These are phyloP conservation scores for Agrotis puta DNA, from an alignment of 2,888 invertebrate species.

Conservation along the genomic window DNA sequence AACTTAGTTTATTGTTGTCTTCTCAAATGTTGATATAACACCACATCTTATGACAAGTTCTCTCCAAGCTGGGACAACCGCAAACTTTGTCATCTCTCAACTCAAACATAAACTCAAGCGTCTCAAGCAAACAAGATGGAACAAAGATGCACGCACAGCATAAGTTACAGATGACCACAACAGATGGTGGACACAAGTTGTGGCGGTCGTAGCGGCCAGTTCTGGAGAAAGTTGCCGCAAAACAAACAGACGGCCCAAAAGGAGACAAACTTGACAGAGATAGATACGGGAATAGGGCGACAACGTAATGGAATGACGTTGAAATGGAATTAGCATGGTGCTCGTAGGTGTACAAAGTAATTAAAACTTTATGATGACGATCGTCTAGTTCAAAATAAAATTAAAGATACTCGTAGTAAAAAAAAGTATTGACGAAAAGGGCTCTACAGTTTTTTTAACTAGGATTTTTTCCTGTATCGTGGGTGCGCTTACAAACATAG, in stretches of 20 bases:
- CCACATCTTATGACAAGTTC: background rate
- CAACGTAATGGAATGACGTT: background rate
- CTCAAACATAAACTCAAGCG: background rate
- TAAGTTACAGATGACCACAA: slow-evolving; percentile 34
- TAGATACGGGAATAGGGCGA: slow-evolving; percentile 50
- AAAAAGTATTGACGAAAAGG: too few relatives aligned
- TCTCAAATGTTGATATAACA: background rate
- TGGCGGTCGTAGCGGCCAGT: slow-evolving; percentile 32
- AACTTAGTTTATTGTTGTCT: background rate
- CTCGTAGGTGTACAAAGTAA: too few relatives aligned
- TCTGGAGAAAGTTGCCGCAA: slow-evolving; percentile 63
- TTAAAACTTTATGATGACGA: too few relatives aligned
- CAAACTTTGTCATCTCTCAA: slow-evolving; percentile 10
- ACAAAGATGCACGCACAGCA: slow-evolving; percentile 15
- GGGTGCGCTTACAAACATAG: too few relatives aligned
- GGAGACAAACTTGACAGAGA: slow-evolving; percentile 55
- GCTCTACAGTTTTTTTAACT: too few relatives aligned
- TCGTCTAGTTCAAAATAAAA: too few relatives aligned
- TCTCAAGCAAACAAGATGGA: slow-evolving; percentile 21
- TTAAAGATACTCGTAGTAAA: too few relatives aligned
- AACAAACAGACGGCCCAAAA: slow-evolving; percentile 63
- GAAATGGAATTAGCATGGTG: too few relatives aligned
- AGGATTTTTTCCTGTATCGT: too few relatives aligned
- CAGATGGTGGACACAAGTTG: slow-evolving; percentile 23
- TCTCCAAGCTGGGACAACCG: background rate